Conservation (phyloP, 2,888 invertebrate species). For the Tenodera sinensis region DNA sequence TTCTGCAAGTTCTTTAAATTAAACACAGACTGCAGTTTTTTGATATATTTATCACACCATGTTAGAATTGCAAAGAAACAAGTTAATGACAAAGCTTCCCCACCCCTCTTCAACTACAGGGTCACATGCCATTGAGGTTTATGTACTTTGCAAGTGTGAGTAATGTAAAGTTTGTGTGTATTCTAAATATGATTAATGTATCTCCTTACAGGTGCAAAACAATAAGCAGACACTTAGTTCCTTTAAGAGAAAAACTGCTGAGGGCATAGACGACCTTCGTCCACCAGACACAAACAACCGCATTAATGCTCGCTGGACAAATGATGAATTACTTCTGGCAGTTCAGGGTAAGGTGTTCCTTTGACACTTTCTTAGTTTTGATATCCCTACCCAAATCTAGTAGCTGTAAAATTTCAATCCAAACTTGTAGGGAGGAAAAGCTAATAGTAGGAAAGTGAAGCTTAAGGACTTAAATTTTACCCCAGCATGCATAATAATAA, state of each 20-base stretch:
- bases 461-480: too few species aligned
- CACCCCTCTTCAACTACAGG: too few species aligned
- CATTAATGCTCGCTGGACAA: slow-evolving; percentile 86
- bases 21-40: too few species aligned
- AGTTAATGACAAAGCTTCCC: too few species aligned
- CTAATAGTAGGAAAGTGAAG: too few species aligned
- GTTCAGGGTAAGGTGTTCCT: slow-evolving; percentile 77
- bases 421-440: too few species aligned
- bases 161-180: background rate
- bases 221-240: slow-evolving; percentile 90
- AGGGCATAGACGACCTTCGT: slow-evolving; percentile 61
- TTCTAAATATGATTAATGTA: background rate
- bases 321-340: slow-evolving; percentile 86
- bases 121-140: too few species aligned
- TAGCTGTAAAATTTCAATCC: background rate
- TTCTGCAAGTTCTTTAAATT: too few species aligned
- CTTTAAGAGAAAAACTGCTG: slow-evolving; percentile 70
- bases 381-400: background rate
- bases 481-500: too few species aligned
- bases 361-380: slow-evolving; percentile 43
- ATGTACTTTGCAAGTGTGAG: too few species aligned
- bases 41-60: too few species aligned
- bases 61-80: too few species aligned
- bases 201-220: slow-evolving; percentile 76
- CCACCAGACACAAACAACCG: slow-evolving; percentile 63